Evolutionary conservation across 2,888 invertebrate genomes (phyloP), one percentile per base, ranked within the genome.

Genomic region (Noctua janthe): DNA sequence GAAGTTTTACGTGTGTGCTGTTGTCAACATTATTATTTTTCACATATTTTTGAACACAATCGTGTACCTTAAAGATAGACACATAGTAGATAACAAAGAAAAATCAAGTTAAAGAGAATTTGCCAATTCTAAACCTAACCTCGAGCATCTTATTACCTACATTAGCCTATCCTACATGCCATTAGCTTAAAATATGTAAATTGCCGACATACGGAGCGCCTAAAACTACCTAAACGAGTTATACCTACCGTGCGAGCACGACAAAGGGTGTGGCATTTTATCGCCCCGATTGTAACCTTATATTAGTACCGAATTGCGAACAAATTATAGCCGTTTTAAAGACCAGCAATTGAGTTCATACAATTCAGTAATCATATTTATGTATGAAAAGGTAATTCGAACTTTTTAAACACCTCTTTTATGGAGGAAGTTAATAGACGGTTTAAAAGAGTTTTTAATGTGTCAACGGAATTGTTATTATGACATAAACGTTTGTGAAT

Each of bases 241-340:
- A 87, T 78, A 87, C 29, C 13, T 78, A 87, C 29, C 17, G 15
- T 17, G 23, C 43, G 47, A 62, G 43, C 51, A 13, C 54, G 56
- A 87, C 80, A 80, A 89, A 84, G 86, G 87, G 89, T 87, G 87
- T 54, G 87, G 76, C 80, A 80, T 87, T 87, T 89, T 87, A 90
- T 85, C 84, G 83, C 76, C 73, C 77, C 82, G 73, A 29, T 78
- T 82, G 89, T 87, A 87, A 88, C 87, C 69, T 82, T 83, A 87
- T 80, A 85, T 76, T 76, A 70, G 69, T 29, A 75, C 67, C 35
- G 81, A 85, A 91, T 92, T 85, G 89, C 83, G 85, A 89, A 90
- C 87, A 85, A 91, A 91, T 92, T 90, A 90, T 85, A 85, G 81
- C 80, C 51, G 62, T 75, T 87, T 87, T 81, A 88, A 88, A 84